phyloP scores from a whole-genome alignment of 2,888 invertebrate species.

The Morinoia aosen region DNA sequence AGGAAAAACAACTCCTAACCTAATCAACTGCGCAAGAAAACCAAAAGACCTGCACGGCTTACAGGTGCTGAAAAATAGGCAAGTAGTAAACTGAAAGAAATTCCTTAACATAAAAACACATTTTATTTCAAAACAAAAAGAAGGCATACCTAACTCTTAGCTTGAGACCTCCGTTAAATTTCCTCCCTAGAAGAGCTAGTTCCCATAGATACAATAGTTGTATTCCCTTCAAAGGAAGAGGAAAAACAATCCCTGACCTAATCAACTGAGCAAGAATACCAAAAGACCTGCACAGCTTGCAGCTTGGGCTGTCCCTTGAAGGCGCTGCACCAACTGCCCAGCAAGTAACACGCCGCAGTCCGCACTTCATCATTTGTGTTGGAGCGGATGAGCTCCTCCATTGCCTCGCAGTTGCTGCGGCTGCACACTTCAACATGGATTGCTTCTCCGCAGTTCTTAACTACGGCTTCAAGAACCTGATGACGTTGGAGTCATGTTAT shows the following conservation, averaged over 20 bases:
- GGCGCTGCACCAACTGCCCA: constrained; percentile 99
- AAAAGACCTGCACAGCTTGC: constrained; percentile 84
- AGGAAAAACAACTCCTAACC: too few species aligned
- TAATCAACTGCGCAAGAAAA: neutral
- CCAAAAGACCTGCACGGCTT: too few species aligned
- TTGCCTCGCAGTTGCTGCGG: constrained; percentile 87
- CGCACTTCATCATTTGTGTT: constrained; percentile 81
- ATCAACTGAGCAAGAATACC: neutral
- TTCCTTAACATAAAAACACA: too few species aligned
- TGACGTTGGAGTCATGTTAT: constrained; percentile 55
- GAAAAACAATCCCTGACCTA: too few species aligned
- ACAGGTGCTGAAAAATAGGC: too few species aligned
- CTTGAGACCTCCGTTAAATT: too few species aligned
- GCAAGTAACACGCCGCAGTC: constrained; percentile 88
- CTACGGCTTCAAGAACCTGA: constrained; percentile 90
- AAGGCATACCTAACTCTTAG: too few species aligned
- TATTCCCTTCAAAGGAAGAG: too few species aligned
- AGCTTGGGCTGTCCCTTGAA: constrained; percentile 92
- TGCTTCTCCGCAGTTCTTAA: constrained; percentile 95
- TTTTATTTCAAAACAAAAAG: too few species aligned
- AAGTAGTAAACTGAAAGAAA: too few species aligned
- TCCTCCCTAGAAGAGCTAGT: too few species aligned
- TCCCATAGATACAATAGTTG: too few species aligned
- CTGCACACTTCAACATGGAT: constrained; percentile 79
- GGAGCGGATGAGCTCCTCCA: constrained; percentile 85